A percentile compares a stretch with the other conserved stretches of the same genome.
These are phyloP conservation scores for Eupleurogrammus muticus DNA, from an alignment of 2,797 vertebrate genomes.

Conservation along the genomic window DNA sequence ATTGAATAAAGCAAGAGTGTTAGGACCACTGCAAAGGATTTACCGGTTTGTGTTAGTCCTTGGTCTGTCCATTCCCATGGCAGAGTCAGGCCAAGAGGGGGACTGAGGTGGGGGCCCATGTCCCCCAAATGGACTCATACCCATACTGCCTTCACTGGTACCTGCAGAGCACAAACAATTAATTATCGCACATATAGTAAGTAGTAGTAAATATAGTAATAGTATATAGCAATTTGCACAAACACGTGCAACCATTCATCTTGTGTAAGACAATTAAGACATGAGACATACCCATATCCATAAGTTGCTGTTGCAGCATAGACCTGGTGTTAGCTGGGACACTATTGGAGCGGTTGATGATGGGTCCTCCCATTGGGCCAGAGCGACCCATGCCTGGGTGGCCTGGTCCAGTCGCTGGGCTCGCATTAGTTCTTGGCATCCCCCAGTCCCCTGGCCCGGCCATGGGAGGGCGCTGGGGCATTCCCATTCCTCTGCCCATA, in stretches of 20 bases:
- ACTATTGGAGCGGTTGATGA: constrained; percentile 89
- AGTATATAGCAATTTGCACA: not conserved
- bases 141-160: constrained; percentile 87
- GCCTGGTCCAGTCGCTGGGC: constrained; percentile 80
- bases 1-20: not conserved
- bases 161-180: constrained; percentile 71
- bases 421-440: constrained; percentile 82
- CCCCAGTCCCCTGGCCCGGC: constrained; percentile 89
- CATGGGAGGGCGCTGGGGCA: constrained; percentile 86
- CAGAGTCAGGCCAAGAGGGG: constrained; percentile 91
- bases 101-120: constrained; percentile 87
- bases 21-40: not conserved
- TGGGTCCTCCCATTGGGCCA: constrained; percentile 80
- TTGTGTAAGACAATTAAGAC: not conserved
- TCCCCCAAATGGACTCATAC: constrained; percentile 89
- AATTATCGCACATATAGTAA: not conserved
- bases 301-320: constrained; percentile 90
- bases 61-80: constrained; percentile 86
- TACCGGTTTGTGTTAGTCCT: constrained; percentile 88
- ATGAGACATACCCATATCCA: constrained; percentile 90
- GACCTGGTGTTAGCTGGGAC: constrained; percentile 85
- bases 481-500: constrained; percentile 85
- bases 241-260: not conserved
- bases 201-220: not conserved
- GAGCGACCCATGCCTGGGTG: constrained; percentile 84